Percentiles rank a stretch among this genome's conserved stretches.
Evolutionary conservation across 2,797 vertebrate species (phyloP).

Genomic region (Caiman crocodilus): DNA sequence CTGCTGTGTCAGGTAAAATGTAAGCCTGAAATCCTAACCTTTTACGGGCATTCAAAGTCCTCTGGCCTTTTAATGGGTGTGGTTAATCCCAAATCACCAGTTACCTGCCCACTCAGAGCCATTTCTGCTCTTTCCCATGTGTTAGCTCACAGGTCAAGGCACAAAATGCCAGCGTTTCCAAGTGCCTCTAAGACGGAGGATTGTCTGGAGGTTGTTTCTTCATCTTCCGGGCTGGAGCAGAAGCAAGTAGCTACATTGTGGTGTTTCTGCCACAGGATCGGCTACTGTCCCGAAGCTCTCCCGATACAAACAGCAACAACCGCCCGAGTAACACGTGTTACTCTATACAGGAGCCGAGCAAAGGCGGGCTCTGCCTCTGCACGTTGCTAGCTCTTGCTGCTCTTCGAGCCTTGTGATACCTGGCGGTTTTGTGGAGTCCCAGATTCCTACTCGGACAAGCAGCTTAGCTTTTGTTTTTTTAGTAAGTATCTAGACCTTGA

Average conservation of each 20-base stretch:
- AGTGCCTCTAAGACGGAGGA: background rate
- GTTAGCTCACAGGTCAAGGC: background rate
- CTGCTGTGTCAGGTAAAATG: background rate
- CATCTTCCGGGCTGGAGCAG: background rate
- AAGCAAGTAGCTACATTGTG: background rate
- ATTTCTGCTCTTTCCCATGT: background rate
- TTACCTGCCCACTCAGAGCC: background rate
- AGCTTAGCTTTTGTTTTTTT: background rate
- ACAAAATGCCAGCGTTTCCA: background rate
- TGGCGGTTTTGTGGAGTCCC: background rate
- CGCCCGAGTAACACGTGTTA: rapidly evolving
- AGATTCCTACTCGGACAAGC: background rate
- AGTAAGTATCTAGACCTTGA: rapidly evolving
- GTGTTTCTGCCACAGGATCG: background rate
- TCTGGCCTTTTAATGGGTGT: background rate
- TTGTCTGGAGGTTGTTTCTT: background rate
- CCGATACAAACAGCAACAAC: background rate
- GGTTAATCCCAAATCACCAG: background rate
- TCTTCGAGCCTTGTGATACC: background rate
- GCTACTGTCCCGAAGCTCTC: background rate
- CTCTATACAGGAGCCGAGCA: rapidly evolving
- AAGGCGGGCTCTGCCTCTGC: background rate
- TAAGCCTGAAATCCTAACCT: background rate
- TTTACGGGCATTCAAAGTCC: background rate
- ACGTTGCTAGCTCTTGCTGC: background rate